Conservation (phyloP, 2,888 invertebrate genomes). For the Fragum whitleyi region DNA sequence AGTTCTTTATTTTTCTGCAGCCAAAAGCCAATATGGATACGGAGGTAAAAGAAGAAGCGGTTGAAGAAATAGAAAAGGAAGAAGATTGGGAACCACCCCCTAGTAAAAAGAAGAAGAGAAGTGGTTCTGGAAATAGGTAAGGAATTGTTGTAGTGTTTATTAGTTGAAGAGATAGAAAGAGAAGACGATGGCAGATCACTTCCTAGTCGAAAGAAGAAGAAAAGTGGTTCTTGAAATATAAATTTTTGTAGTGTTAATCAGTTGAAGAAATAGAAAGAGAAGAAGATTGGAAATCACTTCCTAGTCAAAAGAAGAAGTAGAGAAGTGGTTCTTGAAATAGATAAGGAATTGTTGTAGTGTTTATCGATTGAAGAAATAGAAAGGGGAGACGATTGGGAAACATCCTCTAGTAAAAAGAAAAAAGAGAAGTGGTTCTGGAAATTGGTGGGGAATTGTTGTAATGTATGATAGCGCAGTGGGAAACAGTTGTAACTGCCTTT, state of each 20-base stretch:
- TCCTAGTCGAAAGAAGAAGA: too few relatives aligned
- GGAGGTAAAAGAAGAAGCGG: constrained; percentile 13
- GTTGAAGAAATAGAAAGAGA: constrained; percentile 14
- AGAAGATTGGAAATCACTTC: constrained; percentile 53
- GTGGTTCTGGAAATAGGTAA: constrained; percentile 16
- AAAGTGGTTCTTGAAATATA: too few relatives aligned
- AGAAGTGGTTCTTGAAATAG: constrained; percentile 11
- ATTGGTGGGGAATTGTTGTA: background rate
- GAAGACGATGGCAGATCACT: too few relatives aligned
- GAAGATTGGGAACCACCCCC: constrained; percentile 57
- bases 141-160: background rate
- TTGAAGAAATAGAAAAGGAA: constrained; percentile 14
- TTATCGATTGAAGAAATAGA: too few relatives aligned
- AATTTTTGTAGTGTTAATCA: too few relatives aligned
- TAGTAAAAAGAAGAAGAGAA: constrained; percentile 33
- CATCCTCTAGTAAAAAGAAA: too few relatives aligned
- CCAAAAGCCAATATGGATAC: background rate
- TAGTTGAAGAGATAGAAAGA: too few relatives aligned
- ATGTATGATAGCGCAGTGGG: too few relatives aligned
- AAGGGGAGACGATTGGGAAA: too few relatives aligned
- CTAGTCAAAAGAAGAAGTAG: constrained; percentile 40
- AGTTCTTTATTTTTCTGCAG: too few relatives aligned
- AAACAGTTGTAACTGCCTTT: too few relatives aligned
- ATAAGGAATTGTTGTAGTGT: background rate
- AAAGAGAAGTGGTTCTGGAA: too few relatives aligned